These are phyloP conservation scores for Erebia aethiops DNA, from an alignment of 2,888 invertebrate species.

Conservation along the genomic window DNA sequence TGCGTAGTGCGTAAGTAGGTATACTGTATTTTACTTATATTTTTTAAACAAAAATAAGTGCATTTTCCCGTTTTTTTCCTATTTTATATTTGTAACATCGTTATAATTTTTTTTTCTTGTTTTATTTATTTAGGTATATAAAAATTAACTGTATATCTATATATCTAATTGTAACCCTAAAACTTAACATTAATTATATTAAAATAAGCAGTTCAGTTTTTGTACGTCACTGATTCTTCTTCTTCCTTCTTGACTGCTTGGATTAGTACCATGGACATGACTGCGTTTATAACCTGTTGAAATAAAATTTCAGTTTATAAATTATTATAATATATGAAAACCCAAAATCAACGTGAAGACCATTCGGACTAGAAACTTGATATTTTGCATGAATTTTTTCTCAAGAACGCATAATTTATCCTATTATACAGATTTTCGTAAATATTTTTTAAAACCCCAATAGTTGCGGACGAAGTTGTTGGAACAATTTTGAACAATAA, in stretches of 20 bases:
- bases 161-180: constrained; percentile 9
- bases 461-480: too few relatives aligned
- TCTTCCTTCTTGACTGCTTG: constrained; percentile 91
- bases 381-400: too few relatives aligned
- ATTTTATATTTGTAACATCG: neutral
- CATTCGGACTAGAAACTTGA: too few relatives aligned
- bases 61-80: neutral
- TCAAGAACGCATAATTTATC: too few relatives aligned
- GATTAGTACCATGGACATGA: constrained; percentile 86
- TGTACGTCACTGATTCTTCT: constrained; percentile 81
- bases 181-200: constrained; percentile 18
- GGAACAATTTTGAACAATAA: too few relatives aligned
- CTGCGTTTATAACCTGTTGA: constrained; percentile 86
- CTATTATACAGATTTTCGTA: too few relatives aligned
- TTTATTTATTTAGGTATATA: neutral
- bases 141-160: constrained; percentile 17
- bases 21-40: neutral
- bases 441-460: too few relatives aligned
- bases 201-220: constrained; percentile 54
- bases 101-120: neutral
- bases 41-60: neutral
- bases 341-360: too few relatives aligned
- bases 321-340: neutral
- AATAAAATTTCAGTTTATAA: constrained; percentile 17
- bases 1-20: too few relatives aligned